These are phyloP conservation scores for Tenualosa ilisha DNA, from an alignment of 2,797 vertebrate genomes.

Conservation along the genomic window DNA sequence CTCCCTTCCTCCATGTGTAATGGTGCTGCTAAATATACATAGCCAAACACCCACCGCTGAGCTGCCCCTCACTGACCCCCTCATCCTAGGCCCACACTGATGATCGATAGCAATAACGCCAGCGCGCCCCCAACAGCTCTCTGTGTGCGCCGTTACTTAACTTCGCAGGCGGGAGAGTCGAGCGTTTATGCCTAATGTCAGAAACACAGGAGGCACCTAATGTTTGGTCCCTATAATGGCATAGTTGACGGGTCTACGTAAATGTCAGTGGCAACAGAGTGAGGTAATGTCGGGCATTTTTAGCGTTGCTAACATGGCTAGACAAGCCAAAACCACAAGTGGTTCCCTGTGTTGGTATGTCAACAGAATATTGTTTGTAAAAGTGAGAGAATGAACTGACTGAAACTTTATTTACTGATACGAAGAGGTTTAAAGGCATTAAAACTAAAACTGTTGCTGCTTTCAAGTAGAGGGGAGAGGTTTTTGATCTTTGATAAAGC, in stretches of 20 bases:
- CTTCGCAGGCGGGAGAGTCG: not conserved
- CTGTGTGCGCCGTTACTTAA: not conserved
- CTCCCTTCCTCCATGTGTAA: not conserved
- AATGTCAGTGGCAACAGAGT: not conserved
- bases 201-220: not conserved
- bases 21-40: not conserved
- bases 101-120: not conserved
- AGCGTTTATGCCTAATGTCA: not conserved
- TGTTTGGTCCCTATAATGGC: not conserved
- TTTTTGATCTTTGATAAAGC: too few relatives aligned
- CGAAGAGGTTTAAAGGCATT: too few relatives aligned
- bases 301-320: too few relatives aligned
- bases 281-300: not conserved
- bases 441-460: too few relatives aligned
- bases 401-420: too few relatives aligned
- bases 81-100: not conserved
- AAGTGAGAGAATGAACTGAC: too few relatives aligned
- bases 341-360: not conserved
- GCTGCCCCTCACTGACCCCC: not conserved
- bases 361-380: not conserved
- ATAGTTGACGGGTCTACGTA: not conserved
- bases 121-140: not conserved
- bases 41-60: conserved; percentile 12
- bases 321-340: not conserved
- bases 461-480: too few relatives aligned